Evolutionary conservation across 1,140 invertebrate genomes (phyloP).

Genomic region (Pogonomyrmex barbatus): DNA sequence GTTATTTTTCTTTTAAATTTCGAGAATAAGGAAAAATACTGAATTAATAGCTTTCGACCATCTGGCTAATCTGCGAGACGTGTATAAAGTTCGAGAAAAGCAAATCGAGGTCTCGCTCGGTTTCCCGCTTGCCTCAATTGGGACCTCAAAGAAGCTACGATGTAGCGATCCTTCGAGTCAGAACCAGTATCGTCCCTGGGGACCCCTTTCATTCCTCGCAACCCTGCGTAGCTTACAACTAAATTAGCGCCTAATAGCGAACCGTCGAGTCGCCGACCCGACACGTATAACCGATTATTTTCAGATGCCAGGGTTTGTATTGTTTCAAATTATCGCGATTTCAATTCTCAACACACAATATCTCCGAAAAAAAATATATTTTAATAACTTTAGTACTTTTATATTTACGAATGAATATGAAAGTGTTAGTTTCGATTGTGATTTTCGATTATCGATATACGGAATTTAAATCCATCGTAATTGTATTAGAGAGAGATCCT

Average conservation of each 20-base stretch:
- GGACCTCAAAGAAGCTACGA: conserved; percentile 65
- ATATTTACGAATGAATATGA: neutral
- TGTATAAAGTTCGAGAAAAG: conserved; percentile 51
- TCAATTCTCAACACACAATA: neutral
- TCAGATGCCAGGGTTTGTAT: conserved; percentile 29
- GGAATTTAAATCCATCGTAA: neutral
- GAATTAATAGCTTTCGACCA: conserved; percentile 27
- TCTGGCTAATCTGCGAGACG: conserved; percentile 30
- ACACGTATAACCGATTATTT: conserved; percentile 59
- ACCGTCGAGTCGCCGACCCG: conserved; percentile 48
- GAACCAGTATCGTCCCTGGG: conserved; percentile 71
- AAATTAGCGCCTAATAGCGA: conserved; percentile 76
- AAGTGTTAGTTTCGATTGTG: neutral
- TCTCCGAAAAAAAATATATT: neutral
- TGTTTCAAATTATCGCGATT: conserved; percentile 7
- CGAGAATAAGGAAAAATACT: neutral
- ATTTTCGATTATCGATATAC: no score
- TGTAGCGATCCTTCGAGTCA: conserved; percentile 50
- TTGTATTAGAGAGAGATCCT: neutral
- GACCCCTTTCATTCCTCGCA: conserved; percentile 73
- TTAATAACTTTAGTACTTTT: neutral
- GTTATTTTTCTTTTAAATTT: neutral
- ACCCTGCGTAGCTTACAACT: conserved; percentile 72
- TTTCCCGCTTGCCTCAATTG: conserved; percentile 66
- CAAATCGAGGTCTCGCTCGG: conserved; percentile 42